A percentile compares a stretch with the other conserved stretches of the same genome.
phyloP scores from a whole-genome alignment of 2,113 vertebrate genomes.

The Damaliscus lunatus region DNA sequence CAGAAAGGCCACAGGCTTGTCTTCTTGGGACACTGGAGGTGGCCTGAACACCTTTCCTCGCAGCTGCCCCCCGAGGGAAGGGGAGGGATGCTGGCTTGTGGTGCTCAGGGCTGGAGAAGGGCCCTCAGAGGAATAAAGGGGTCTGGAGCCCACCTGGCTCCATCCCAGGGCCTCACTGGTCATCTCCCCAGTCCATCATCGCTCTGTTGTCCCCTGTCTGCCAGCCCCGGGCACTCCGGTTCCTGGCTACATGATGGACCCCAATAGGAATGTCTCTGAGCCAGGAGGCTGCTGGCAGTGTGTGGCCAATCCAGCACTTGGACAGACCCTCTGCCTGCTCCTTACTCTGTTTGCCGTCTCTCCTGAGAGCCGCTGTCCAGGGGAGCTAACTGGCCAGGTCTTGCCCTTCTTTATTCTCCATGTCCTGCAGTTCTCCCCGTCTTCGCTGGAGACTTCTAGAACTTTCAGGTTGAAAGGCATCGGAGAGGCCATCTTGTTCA shows the following conservation, averaged over 20 bases:
- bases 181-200: background rate
- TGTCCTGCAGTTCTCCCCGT: background rate
- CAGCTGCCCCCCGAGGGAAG: background rate
- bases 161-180: background rate
- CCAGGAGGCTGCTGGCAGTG: background rate
- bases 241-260: background rate
- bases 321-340: background rate
- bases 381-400: background rate
- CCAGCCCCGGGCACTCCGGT: background rate
- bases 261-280: background rate
- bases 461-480: background rate
- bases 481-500: background rate
- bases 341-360: background rate
- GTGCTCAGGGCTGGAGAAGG: background rate
- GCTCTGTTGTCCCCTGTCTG: background rate
- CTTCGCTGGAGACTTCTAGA: background rate
- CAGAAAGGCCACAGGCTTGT: background rate
- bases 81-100: background rate
- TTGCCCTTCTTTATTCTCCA: background rate
- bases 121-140: background rate
- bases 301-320: background rate
- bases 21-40: background rate
- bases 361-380: background rate
- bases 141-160: background rate
- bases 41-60: background rate